Evolutionary conservation across 2,888 invertebrate species (phyloP), one percentile per base, ranked within the genome.

Genomic region (Scaeva pyrastri): DNA sequence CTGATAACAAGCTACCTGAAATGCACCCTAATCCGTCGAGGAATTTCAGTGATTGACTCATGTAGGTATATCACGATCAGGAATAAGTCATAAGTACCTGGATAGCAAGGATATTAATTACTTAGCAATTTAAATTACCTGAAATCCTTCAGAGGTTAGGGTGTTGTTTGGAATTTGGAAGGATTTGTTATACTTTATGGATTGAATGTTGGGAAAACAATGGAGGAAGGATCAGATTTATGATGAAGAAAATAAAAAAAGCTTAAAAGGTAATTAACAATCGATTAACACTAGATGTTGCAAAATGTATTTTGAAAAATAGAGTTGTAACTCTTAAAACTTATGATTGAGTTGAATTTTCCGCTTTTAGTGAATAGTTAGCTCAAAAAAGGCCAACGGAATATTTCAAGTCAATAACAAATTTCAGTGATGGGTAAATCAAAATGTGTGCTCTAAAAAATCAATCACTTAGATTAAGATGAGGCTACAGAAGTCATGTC

Each of bases 41-140:
- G 84, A 72, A 85, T 80, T 60, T 74, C 8, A 14, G 16, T 1
- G n/a, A 16, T 74, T 31, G 71, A 72, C 43, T 66, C 74, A 56
- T 6, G 1, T 39, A 11, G 12, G 10, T 39, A 39, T 31, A 43
- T 79, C 71, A 52, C 72, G 16, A 8, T 64, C 23, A 5, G 2
- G 2, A 48, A 2, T 12, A 16, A 23, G 23, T 62, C 14, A 45
- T 73, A 21, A 31, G 62, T 75, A 83, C 74, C 70, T 74, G 68
- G 0, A 8, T 39, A 3, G 12, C n/a, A 3, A n/a, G 39, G 60
- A 41, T 23, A 12, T 52, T 82, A 72, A 77, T 82, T 82, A 58
- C 58, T 21, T 26, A 11, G 41, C 19, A 36, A 41, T 23, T 23
- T 11, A 31, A 48, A 62, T 36, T 43, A 19, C n/a, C 41, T 26